These are phyloP conservation scores for Diplolepis rosae DNA, from an alignment of 2,888 invertebrate species.

Conservation along the genomic window DNA sequence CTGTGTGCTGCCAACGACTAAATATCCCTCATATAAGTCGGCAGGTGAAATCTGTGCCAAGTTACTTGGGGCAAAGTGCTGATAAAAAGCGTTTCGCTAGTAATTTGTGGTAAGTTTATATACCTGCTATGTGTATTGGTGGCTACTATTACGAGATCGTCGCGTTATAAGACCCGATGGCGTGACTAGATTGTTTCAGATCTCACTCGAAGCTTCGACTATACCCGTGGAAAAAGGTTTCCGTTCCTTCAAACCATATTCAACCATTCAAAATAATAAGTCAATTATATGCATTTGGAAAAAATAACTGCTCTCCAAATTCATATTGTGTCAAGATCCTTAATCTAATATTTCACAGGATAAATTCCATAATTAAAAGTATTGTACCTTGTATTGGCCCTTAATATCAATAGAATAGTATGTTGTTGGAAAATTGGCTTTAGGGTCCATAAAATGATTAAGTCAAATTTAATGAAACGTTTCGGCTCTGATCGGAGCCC, in stretches of 20 bases:
- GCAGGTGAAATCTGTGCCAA: slow-evolving; percentile 18
- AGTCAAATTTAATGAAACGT: no score
- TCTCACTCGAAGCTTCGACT: slow-evolving; percentile 21
- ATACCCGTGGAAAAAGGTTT: slow-evolving; percentile 23
- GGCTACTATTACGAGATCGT: slow-evolving; percentile 51
- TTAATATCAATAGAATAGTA: no score
- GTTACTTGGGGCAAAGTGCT: slow-evolving; percentile 26
- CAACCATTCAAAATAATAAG: slow-evolving; percentile 25
- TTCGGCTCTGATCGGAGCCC: no score
- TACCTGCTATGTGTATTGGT: slow-evolving; percentile 52
- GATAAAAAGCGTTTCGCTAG: slow-evolving; percentile 37
- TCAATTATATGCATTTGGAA: slow-evolving; percentile 25
- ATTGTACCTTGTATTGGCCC: no score
- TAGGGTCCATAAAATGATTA: no score
- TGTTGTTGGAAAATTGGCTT: no score
- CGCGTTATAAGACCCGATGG: slow-evolving; percentile 51
- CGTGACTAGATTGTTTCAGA: slow-evolving; percentile 59
- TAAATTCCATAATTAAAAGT: background rate
- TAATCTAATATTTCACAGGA: background rate
- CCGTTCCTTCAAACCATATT: slow-evolving; percentile 7
- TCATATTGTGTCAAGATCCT: background rate
- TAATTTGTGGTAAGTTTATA: slow-evolving; percentile 49
- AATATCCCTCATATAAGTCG: slow-evolving; percentile 13
- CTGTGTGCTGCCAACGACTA: slow-evolving; percentile 12
- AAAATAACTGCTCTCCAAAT: slow-evolving; percentile 20